Evolutionary conservation across 2,113 vertebrate species (phyloP).

Genomic region (Pygoscelis adeliae): DNA sequence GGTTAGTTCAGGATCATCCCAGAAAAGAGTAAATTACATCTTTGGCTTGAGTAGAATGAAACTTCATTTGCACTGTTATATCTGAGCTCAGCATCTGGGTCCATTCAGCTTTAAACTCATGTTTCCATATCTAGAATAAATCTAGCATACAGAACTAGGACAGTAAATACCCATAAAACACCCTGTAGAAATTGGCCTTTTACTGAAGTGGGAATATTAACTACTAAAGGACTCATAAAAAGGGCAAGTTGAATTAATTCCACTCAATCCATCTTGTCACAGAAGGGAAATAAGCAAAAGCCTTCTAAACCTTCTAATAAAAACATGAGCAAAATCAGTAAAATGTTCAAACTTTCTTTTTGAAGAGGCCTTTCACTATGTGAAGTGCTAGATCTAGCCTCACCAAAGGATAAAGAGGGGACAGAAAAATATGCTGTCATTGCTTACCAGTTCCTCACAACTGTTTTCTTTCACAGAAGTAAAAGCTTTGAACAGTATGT

Average conservation of each 20-base stretch:
- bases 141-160: not conserved
- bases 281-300: not conserved
- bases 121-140: not conserved
- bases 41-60: not conserved
- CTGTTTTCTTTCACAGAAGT: not conserved
- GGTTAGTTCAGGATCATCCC: not conserved
- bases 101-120: not conserved
- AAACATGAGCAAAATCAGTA: not conserved
- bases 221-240: not conserved
- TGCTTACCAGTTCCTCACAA: not conserved
- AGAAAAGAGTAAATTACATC: not conserved
- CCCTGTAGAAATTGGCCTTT: not conserved
- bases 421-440: fast-evolving
- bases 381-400: not conserved
- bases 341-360: not conserved
- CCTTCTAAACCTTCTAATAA: not conserved
- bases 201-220: not conserved
- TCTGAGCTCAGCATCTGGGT: not conserved
- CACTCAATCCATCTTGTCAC: not conserved
- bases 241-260: not conserved
- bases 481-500: not conserved
- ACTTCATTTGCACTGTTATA: not conserved
- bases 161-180: not conserved
- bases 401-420: not conserved
- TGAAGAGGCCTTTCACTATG: not conserved